Conservation (phyloP, 2,888 invertebrate species). For the Catocala nupta region DNA sequence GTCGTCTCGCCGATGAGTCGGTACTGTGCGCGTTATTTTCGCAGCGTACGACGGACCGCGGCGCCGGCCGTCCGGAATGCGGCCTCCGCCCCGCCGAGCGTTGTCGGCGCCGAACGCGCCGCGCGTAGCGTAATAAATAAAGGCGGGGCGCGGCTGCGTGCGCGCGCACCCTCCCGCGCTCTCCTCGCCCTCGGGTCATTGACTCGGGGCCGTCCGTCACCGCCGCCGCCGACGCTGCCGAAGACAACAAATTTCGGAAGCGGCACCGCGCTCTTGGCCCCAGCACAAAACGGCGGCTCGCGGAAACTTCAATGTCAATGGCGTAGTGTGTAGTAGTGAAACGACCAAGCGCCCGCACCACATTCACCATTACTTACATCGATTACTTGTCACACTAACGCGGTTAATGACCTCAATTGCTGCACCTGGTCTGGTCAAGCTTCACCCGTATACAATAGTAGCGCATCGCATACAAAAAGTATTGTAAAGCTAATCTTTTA, state of each 20-base stretch:
- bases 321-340: slow-evolving; percentile 45
- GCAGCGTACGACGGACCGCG: slow-evolving; percentile 68
- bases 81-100: slow-evolving; percentile 83
- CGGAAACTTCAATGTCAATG: slow-evolving; percentile 80
- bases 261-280: slow-evolving; percentile 74
- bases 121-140: slow-evolving; percentile 87
- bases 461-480: slow-evolving; percentile 25
- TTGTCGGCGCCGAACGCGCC: slow-evolving; percentile 76
- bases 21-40: slow-evolving; percentile 79
- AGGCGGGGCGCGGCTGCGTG: slow-evolving; percentile 86
- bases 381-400: slow-evolving; percentile 56
- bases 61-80: slow-evolving; percentile 78
- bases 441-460: slow-evolving; percentile 47
- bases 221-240: slow-evolving; percentile 65
- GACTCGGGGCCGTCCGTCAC: slow-evolving; percentile 73
- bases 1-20: slow-evolving; percentile 62
- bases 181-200: slow-evolving; percentile 82
- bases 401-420: slow-evolving; percentile 67
- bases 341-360: slow-evolving; percentile 7
- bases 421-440: slow-evolving; percentile 61
- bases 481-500: slow-evolving; percentile 43
- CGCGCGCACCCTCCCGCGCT: slow-evolving; percentile 86
- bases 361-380: slow-evolving; percentile 21
- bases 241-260: slow-evolving; percentile 77
- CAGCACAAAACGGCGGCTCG: slow-evolving; percentile 54